Evolutionary conservation across 1,140 invertebrate genomes (phyloP).

Genomic region (Nephotettix cincticeps): DNA sequence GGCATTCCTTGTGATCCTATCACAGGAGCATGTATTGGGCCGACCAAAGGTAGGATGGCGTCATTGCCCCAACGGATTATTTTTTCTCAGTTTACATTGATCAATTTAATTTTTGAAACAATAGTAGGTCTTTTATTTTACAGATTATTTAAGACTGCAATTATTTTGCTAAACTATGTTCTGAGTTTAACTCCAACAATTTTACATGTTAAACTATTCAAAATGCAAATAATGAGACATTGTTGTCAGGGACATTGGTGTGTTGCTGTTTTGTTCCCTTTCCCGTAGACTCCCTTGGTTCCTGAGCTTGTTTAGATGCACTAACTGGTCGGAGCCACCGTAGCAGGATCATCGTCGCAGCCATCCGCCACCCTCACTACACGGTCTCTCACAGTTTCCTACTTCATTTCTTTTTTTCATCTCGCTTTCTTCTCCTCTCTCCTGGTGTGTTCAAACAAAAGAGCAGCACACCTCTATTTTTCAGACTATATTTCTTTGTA

Average conservation of each 20-base stretch:
- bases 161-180: too few relatives aligned
- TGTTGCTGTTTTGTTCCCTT: conserved; percentile 44
- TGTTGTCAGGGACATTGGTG: conserved; percentile 31
- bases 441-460: conserved; percentile 16
- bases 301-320: conserved; percentile 17
- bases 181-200: too few relatives aligned
- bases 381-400: conserved; percentile 24
- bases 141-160: too few relatives aligned
- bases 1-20: conserved; percentile 70
- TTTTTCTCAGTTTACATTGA: too few relatives aligned
- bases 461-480: conserved; percentile 21
- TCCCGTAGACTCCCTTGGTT: conserved; percentile 12
- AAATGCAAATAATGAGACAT: too few relatives aligned
- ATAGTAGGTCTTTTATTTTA: too few relatives aligned
- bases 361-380: not conserved
- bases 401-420: not conserved
- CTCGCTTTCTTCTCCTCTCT: conserved; percentile 15
- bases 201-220: too few relatives aligned
- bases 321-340: conserved; percentile 21
- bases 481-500: conserved; percentile 16
- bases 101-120: too few relatives aligned
- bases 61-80: not conserved
- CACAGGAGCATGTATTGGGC: conserved; percentile 62
- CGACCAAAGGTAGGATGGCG: conserved; percentile 66
- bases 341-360: conserved; percentile 26